These are phyloP conservation scores for Geopemphigus sp. DNA, from an alignment of 1,140 invertebrate genomes.

Conservation along the genomic window DNA sequence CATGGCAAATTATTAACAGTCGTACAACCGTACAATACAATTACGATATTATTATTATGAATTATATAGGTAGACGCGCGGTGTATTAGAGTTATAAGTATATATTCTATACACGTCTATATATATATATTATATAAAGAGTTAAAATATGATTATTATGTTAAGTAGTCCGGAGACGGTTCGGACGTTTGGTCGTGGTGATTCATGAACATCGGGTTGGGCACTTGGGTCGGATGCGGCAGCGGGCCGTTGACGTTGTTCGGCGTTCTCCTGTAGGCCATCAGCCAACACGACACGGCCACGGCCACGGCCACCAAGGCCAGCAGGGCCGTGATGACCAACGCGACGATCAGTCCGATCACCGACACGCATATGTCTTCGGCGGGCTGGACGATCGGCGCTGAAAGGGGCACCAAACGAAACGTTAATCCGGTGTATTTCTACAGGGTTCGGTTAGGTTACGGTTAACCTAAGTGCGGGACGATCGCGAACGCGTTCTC, in stretches of 20 bases:
- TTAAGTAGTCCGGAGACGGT: conserved; percentile 77
- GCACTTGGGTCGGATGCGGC: conserved; percentile 91
- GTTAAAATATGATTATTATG: conserved; percentile 53
- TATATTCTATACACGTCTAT: too few relatives aligned
- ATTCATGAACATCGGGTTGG: conserved; percentile 90
- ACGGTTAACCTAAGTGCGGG: too few relatives aligned
- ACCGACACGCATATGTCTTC: conserved; percentile 92
- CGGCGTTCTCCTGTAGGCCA: conserved; percentile 82
- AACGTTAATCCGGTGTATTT: too few relatives aligned
- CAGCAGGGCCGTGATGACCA: conserved; percentile 86
- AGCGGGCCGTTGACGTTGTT: conserved; percentile 82
- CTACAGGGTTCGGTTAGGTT: too few relatives aligned
- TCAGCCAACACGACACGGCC: conserved; percentile 90
- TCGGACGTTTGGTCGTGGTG: conserved; percentile 73
- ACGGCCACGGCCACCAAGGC: conserved; percentile 90
- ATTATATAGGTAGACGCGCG: too few relatives aligned
- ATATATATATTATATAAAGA: too few relatives aligned
- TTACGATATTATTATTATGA: conserved; percentile 53
- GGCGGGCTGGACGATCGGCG: conserved; percentile 53
- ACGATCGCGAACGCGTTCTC: too few relatives aligned
- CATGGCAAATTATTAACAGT: conserved; percentile 47
- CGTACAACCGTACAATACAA: background rate
- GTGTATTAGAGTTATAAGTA: too few relatives aligned
- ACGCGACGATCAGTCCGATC: conserved; percentile 85
- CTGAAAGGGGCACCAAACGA: too few relatives aligned